Evolutionary conservation across 2,888 invertebrate species (phyloP).

Genomic region (Campoplex nolae): DNA sequence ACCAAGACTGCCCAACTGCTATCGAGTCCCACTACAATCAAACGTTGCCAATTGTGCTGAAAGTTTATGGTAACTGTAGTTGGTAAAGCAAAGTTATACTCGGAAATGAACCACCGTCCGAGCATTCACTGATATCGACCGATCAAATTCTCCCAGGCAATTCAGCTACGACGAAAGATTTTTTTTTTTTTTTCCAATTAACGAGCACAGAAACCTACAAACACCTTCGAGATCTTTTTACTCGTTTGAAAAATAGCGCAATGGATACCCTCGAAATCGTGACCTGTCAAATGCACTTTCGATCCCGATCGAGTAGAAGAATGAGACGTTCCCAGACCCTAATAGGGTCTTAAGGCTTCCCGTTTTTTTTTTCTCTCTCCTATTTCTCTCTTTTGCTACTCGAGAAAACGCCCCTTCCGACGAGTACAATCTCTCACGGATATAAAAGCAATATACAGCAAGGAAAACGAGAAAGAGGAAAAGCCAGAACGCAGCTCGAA

Average conservation of each 20-base stretch:
- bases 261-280: conserved; percentile 36
- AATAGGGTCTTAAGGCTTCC: conserved; percentile 71
- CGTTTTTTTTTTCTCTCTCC: conserved; percentile 48
- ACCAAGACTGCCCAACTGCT: conserved; percentile 17
- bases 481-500: conserved; percentile 53
- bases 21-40: neutral
- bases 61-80: conserved; percentile 4
- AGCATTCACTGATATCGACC: conserved; percentile 20
- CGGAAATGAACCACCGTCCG: conserved; percentile 15
- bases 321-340: conserved; percentile 38
- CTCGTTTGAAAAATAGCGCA: conserved; percentile 5
- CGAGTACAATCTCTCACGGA: conserved; percentile 71
- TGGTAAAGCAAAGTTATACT: conserved; percentile 24
- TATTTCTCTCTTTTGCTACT: conserved; percentile 19
- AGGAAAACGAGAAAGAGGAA: conserved; percentile 55
- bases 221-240: conserved; percentile 2
- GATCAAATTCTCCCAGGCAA: neutral
- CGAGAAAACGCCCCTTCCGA: conserved; percentile 70
- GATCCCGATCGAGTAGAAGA: conserved; percentile 44
- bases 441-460: conserved; percentile 74
- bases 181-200: conserved; percentile 34
- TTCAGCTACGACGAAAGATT: neutral
- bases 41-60: conserved; percentile 5
- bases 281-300: conserved; percentile 49
- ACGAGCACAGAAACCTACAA: neutral